Percentiles rank a stretch among this genome's conserved stretches.
Evolutionary conservation across 2,113 vertebrate species (phyloP).

Genomic region (Fregata magnificens): DNA sequence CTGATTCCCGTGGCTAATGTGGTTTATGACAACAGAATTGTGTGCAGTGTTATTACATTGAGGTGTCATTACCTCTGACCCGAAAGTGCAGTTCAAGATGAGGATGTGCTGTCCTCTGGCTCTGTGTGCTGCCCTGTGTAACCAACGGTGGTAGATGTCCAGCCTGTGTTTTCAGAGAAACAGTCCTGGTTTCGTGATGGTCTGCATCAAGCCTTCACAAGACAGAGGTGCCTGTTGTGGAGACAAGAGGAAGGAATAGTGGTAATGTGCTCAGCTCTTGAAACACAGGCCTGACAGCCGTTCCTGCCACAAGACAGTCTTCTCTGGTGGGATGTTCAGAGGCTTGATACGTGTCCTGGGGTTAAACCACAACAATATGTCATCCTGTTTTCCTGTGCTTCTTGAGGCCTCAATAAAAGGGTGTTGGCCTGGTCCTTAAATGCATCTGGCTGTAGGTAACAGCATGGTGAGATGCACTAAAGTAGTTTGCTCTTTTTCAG

Average conservation of each 20-base stretch:
- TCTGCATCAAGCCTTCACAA: not conserved
- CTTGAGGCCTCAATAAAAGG: not conserved
- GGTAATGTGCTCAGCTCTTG: not conserved
- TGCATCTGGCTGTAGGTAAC: rapidly evolving
- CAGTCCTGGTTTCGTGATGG: not conserved
- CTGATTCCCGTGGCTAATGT: not conserved
- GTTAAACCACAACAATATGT: not conserved
- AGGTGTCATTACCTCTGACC: not conserved
- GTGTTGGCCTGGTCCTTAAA: not conserved
- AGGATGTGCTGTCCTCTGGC: not conserved
- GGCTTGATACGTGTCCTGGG: not conserved
- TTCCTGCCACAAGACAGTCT: not conserved
- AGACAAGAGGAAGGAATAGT: not conserved
- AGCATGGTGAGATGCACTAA: not conserved
- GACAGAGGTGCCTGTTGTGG: not conserved
- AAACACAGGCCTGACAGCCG: not conserved
- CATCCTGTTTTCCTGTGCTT: not conserved
- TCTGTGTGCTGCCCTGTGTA: not conserved
- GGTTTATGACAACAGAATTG: not conserved
- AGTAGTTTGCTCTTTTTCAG: not conserved
- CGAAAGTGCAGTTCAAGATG: not conserved
- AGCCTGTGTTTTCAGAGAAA: not conserved
- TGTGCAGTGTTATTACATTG: not conserved
- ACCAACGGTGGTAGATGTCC: not conserved
- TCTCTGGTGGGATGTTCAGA: not conserved